phyloP scores from a whole-genome alignment of 2,888 invertebrate species.

The Ichneumoninae sp. region DNA sequence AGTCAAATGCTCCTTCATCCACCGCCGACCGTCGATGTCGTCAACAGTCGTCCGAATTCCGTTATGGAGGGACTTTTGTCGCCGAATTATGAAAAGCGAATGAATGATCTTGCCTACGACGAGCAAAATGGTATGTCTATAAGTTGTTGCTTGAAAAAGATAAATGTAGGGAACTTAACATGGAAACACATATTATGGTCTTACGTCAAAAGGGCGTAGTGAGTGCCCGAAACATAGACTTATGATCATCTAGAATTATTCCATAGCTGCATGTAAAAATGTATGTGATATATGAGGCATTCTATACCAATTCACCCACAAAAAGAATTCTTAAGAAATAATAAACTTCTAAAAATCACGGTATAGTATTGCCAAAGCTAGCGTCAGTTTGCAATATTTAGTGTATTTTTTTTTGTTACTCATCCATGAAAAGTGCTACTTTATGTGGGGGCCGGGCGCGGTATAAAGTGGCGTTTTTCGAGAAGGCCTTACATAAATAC shows the following conservation, averaged over 20 bases:
- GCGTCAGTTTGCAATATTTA: too few relatives aligned
- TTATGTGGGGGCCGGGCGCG: too few relatives aligned
- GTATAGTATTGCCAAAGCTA: too few relatives aligned
- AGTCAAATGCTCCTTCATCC: constrained; percentile 65
- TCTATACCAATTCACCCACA: too few relatives aligned
- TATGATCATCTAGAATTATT: neutral
- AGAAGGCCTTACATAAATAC: too few relatives aligned
- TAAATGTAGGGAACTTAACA: neutral
- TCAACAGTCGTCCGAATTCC: constrained; percentile 85
- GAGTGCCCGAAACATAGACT: neutral
- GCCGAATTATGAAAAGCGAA: constrained; percentile 76
- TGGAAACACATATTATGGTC: neutral
- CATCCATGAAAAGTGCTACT: too few relatives aligned
- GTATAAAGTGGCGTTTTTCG: too few relatives aligned
- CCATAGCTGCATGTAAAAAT: neutral
- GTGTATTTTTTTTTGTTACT: too few relatives aligned
- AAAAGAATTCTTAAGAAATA: too few relatives aligned
- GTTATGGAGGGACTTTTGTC: constrained; percentile 86
- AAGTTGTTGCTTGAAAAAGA: neutral
- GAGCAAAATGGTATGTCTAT: constrained; percentile 74
- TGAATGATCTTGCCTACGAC: constrained; percentile 73
- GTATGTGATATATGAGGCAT: too few relatives aligned
- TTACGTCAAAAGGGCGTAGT: neutral
- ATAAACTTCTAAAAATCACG: too few relatives aligned
- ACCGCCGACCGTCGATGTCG: constrained; percentile 70